Base-by-base conservation (phyloP, 2,797 vertebrate species). In the Sphaeramia orbicularis region DNA sequence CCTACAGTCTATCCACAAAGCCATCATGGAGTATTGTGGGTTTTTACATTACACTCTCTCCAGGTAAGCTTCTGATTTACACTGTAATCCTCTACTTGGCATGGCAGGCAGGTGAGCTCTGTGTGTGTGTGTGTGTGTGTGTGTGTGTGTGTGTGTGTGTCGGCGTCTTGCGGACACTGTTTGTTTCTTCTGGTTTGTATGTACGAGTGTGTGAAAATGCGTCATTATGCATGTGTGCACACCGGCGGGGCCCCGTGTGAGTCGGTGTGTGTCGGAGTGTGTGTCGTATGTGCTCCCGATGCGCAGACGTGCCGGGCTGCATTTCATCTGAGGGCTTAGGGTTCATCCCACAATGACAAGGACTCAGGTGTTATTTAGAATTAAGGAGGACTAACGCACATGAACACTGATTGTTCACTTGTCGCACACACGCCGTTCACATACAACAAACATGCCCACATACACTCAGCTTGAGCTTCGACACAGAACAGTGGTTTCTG, bases 41-140 rank as follows among this genome's bases (percentile, higher is more conserved):
- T 74, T 86, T 85, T 79, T 68, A 74, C 62, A 84, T 86, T 71
- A 75, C 76, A 72, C 50, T 82, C 76, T 84, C 81, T 76, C 65
- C 76, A 85, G 84, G 84, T 76, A 86, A 87, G 78, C 76, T 73
- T 79, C 64, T 84, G 85, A 83, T 78, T 80, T 80, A 40, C 42
- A 62, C 79, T 69, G 53, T 90, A 86, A 89, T 86, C 86, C 78
- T 85, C 65, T 80, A 49, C 78, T 83, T 84, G 65, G 78, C 78
- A 85, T 89, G 77, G 71, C 73, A 84, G 81, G 68, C 73, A 45
- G 54, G 55, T 74, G 62, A 66, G 61, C 77, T 74, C 70, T 53
- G 18, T 68, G 21, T 57, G 45, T 38, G 38, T 9, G n/a, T 35
- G 21, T 52, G 18, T 41, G 37, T 44, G 18, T 64, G 18, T 24